These are phyloP conservation scores for Sapajus apella DNA, from an alignment of 2,113 vertebrate species.

Conservation along the genomic window DNA sequence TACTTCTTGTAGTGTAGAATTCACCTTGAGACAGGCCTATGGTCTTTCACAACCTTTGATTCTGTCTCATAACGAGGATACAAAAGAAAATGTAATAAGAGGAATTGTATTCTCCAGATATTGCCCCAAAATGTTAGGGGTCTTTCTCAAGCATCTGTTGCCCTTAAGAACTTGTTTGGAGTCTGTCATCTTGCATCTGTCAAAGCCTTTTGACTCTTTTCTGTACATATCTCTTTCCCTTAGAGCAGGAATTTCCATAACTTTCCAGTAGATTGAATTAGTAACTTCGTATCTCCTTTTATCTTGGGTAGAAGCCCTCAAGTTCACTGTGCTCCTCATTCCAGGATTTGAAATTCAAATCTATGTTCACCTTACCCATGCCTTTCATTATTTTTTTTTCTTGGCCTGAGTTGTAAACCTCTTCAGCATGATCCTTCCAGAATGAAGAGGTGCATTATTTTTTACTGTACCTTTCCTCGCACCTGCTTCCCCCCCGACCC, in stretches of 20 bases:
- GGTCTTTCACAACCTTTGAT: neutral
- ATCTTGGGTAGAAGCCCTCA: neutral
- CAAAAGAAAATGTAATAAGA: neutral
- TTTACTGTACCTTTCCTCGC: neutral
- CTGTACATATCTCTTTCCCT: no score
- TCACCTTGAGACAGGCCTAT: neutral
- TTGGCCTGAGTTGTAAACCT: neutral
- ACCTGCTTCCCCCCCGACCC: fast-evolving
- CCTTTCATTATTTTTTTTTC: neutral
- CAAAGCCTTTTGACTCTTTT: neutral
- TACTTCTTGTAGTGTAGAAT: neutral
- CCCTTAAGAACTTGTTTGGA: neutral
- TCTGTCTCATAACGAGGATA: neutral
- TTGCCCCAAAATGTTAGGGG: neutral
- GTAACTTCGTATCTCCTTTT: neutral
- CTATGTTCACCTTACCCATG: neutral
- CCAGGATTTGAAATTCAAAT: neutral
- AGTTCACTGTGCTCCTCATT: neutral
- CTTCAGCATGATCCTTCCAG: neutral
- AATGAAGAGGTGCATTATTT: neutral
- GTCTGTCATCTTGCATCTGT: neutral
- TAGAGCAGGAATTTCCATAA: neutral
- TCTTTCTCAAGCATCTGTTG: neutral
- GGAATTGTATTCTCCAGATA: neutral
- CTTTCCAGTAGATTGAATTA: neutral